phyloP scores from a whole-genome alignment of 92 coral and sea anemone species.

The Ricordea florida region DNA sequence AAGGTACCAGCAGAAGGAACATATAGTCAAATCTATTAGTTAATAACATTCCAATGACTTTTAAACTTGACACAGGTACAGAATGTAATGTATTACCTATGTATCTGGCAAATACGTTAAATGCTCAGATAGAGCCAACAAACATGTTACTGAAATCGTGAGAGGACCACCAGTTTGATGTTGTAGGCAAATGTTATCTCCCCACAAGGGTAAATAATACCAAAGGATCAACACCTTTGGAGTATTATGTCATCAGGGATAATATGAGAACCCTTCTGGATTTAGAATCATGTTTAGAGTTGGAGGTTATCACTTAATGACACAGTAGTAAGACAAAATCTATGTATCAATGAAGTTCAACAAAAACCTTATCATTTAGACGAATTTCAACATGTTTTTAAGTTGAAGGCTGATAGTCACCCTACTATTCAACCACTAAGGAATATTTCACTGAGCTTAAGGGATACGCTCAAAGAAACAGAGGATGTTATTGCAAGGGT shows the following conservation, averaged over 20 bases:
- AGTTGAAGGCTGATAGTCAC: constrained; percentile 16
- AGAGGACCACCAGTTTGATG: constrained; percentile 28
- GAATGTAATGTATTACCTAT: too few relatives aligned
- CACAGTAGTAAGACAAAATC: constrained; percentile 3
- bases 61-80: too few relatives aligned
- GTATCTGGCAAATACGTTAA: too few relatives aligned
- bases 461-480: constrained; percentile 23
- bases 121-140: constrained; percentile 7
- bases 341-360: constrained; percentile 11
- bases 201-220: background rate
- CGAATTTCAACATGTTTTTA: constrained; percentile 40
- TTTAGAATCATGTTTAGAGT: constrained; percentile 38
- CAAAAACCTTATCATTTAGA: background rate
- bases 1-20: too few relatives aligned
- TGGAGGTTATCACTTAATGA: constrained; percentile 12
- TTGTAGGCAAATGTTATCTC: constrained; percentile 33
- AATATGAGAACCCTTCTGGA: constrained; percentile 40
- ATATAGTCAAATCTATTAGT: too few relatives aligned
- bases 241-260: constrained; percentile 44
- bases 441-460: constrained; percentile 28
- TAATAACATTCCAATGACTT: too few relatives aligned
- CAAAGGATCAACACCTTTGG: constrained; percentile 7
- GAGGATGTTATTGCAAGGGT: constrained; percentile 8
- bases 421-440: constrained; percentile 51
- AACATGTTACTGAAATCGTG: constrained; percentile 18